Evolutionary conservation across 2,797 vertebrate species (phyloP).

Genomic region (Podarcis siculus): DNA sequence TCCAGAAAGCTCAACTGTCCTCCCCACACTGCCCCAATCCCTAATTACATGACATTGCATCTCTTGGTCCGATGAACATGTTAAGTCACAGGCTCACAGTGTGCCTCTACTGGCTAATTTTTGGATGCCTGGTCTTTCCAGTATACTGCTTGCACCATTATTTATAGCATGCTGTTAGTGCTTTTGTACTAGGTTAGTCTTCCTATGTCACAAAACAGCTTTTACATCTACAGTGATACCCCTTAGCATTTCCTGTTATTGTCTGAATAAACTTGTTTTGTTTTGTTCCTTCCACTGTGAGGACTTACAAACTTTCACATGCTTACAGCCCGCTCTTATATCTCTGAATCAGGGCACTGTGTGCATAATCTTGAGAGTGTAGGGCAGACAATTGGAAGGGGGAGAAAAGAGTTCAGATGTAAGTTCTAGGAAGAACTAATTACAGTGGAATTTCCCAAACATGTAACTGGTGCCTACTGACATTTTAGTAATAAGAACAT

Average conservation of each 20-base stretch:
- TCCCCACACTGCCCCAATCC: too few species aligned
- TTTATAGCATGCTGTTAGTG: neutral
- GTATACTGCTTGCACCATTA: neutral
- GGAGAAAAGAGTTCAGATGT: neutral
- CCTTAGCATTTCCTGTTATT: neutral
- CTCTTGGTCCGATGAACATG: neutral
- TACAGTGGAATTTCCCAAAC: neutral
- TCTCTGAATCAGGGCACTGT: neutral
- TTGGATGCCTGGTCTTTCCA: neutral
- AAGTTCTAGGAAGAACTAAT: neutral
- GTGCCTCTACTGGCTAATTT: neutral
- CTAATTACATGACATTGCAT: neutral
- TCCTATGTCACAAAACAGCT: neutral
- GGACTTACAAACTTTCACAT: neutral
- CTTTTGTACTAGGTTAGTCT: neutral
- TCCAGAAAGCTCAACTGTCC: neutral
- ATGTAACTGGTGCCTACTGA: constrained; percentile 17
- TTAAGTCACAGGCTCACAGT: neutral
- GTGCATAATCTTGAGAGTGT: neutral
- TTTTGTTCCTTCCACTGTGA: neutral
- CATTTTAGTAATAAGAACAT: constrained; percentile 22
- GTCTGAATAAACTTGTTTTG: neutral
- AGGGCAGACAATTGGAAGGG: neutral
- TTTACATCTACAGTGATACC: neutral
- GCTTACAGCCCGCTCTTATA: neutral